Evolutionary conservation across 2,113 vertebrate species (phyloP).

Genomic region (Brachionichthys hirsutus): DNA sequence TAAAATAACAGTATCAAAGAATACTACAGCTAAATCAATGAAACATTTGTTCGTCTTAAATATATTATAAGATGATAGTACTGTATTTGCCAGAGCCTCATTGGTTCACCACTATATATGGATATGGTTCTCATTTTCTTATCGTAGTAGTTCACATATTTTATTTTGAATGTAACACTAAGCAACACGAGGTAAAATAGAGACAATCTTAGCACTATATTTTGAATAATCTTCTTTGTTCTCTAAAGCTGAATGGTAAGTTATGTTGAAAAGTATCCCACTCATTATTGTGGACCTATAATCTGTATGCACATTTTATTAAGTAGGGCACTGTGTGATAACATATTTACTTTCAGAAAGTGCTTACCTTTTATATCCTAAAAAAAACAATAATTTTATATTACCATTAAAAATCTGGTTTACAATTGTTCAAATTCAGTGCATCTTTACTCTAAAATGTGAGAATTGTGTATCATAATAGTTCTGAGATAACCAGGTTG

Average conservation of each 20-base stretch:
- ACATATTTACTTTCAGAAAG: neutral
- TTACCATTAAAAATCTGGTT: neutral
- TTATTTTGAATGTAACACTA: conserved; percentile 6
- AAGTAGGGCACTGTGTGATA: neutral
- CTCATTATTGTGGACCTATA: neutral
- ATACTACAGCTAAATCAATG: conserved; percentile 15
- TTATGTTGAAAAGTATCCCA: conserved; percentile 7
- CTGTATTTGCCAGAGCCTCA: conserved; percentile 41
- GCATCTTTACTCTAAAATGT: neutral
- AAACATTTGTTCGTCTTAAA: conserved; percentile 16
- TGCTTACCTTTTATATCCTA: neutral
- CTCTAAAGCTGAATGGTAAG: conserved; percentile 6
- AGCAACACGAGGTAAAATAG: conserved; percentile 27
- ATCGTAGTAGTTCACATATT: conserved; percentile 13
- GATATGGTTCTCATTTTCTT: conserved; percentile 61
- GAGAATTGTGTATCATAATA: neutral
- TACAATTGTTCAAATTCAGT: conserved; percentile 1
- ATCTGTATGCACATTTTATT: neutral
- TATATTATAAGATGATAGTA: conserved; percentile 23
- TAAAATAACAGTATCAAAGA: conserved; percentile 12
- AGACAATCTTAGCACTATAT: conserved; percentile 30
- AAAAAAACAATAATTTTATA: conserved; percentile 1
- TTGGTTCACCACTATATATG: conserved; percentile 27
- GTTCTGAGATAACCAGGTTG: neutral
- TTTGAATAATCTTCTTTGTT: conserved; percentile 13